Conservation (phyloP, 2,888 invertebrate genomes). For the Melolontha melolontha region DNA sequence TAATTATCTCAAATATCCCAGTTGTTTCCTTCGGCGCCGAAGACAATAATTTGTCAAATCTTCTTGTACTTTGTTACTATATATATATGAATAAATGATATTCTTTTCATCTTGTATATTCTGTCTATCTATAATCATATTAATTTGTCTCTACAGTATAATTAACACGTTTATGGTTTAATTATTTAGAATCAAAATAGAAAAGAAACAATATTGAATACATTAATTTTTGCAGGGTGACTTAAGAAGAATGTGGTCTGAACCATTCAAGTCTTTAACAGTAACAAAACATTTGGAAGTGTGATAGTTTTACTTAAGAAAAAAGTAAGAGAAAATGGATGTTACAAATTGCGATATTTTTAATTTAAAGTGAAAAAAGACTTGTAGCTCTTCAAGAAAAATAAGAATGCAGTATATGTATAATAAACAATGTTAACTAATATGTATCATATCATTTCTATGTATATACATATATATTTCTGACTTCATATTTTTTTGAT, state of each 20-base stretch:
- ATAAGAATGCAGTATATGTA: conserved; percentile 16
- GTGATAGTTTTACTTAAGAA: conserved; percentile 66
- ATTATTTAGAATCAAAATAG: conserved; percentile 16
- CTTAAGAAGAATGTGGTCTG: conserved; percentile 97
- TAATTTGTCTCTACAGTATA: no score
- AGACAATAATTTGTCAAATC: no score
- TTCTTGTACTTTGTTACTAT: no score
- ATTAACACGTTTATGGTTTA: no score
- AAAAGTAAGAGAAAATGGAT: conserved; percentile 28
- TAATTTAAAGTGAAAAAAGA: conserved; percentile 38
- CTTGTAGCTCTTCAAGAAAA: conserved; percentile 18
- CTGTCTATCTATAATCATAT: no score
- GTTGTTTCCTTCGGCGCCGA: no score
- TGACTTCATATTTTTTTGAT: not conserved
- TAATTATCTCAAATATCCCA: no score
- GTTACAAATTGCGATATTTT: conserved; percentile 37
- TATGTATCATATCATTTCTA: conserved; percentile 43
- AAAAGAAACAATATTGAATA: not conserved
- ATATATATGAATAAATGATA: no score
- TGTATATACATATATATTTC: conserved; percentile 29
- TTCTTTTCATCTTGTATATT: no score
- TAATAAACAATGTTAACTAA: conserved; percentile 34
- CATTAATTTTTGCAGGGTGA: conserved; percentile 81
- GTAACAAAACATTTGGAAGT: conserved; percentile 86
- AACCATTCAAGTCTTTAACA: conserved; percentile 89